Evolutionary conservation across 1,140 invertebrate genomes (phyloP), one percentile per base, ranked within the genome.

Genomic region (Drosophila arizonae): DNA sequence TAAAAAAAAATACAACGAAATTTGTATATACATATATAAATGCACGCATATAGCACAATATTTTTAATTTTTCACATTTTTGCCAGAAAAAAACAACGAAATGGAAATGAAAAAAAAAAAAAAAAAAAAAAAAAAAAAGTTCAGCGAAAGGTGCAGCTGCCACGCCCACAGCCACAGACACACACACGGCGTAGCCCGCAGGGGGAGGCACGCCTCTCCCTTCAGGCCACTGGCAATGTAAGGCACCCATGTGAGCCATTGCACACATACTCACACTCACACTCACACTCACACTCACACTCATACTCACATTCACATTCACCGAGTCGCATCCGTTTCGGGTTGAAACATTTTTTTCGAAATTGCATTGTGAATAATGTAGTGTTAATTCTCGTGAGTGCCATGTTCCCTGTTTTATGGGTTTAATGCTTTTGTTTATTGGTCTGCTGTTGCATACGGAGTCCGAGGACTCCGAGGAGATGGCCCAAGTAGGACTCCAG

Each of bases 351-450:
- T 71, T 77, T 75, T 77, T 82, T 82, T 77, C 76, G 79, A 88
- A 87, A 87, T 87, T 87, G 82, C 82, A 87, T 87, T 87, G 84
- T 87, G 82, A 87, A 87, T 87, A 87, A 87, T 87, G 82, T 87
- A 87, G 82, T 87, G 82, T 87, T 87, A 87, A 87, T 87, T 87
- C 82, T 88, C 82, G 82, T 82, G 82, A 87, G 82, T 87, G 82
- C 82, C 82, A 87, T 87, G 82, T 87, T 77, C 84, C 73, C 82
- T 79, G 84, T 87, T 87, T 87, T 87, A 87, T 87, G 82, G 84
- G 84, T 82, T 87, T 87, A 88, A 87, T 88, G 84, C 82, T 84
- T 87, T 87, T 87, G 82, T 87, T 87, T 87, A 88, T 87, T 88
- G 82, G 82, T 88, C 79, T 82, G 82, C 79, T 82, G 82, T 79